Conservation (phyloP, 2,888 invertebrate genomes). For the Caenorhabditis auriculariae region DNA sequence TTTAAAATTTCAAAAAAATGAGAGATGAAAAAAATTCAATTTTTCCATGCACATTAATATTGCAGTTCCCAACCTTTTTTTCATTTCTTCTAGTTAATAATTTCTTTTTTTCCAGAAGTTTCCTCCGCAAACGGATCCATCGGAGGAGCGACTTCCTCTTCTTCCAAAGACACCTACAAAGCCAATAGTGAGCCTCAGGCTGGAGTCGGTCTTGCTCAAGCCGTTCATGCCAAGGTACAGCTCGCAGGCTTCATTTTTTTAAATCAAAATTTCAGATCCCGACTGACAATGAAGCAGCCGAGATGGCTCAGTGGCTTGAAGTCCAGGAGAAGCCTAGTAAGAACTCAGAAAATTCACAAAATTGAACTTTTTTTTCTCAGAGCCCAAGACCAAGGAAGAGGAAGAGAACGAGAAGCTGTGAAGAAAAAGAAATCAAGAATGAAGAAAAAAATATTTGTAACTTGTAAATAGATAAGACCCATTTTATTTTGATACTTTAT, state of each 20-base stretch:
- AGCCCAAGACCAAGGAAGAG: constrained; percentile 18
- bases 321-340: constrained; percentile 22
- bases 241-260: background rate
- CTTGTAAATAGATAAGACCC: background rate
- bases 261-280: constrained; percentile 17
- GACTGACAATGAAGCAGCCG: constrained; percentile 32
- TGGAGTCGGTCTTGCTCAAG: constrained; percentile 34
- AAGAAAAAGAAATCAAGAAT: too few species aligned
- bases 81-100: background rate
- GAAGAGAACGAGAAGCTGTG: constrained; percentile 28
- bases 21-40: background rate
- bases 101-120: constrained; percentile 19
- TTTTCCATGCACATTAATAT: background rate
- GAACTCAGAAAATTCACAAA: background rate
- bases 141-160: constrained; percentile 4
- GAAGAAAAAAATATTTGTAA: background rate
- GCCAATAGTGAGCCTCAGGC: constrained; percentile 41
- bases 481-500: too few species aligned
- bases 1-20: too few species aligned
- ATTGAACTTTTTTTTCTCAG: constrained; percentile 3
- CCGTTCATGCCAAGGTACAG: constrained; percentile 26
- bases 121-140: constrained; percentile 17
- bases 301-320: constrained; percentile 45
- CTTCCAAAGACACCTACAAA: constrained; percentile 28
- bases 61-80: background rate